These are phyloP conservation scores for Noctua pronuba DNA, from an alignment of 2,888 invertebrate species.

Conservation along the genomic window DNA sequence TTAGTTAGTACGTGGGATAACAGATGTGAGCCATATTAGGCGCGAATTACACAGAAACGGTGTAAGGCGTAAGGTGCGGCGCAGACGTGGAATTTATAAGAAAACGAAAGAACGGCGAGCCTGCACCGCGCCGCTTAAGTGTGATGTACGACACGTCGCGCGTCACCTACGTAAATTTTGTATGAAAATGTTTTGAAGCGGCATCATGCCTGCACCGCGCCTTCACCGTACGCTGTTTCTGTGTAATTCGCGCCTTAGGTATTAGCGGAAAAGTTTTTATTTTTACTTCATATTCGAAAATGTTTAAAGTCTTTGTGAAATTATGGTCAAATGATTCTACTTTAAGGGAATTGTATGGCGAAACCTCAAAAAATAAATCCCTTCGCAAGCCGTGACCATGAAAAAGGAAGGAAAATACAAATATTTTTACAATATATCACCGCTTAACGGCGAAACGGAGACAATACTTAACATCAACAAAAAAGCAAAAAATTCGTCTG, in stretches of 20 bases:
- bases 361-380: slow-evolving; percentile 26
- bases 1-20: neutral
- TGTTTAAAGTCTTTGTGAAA: neutral
- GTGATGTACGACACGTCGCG: no score
- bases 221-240: no score
- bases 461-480: slow-evolving; percentile 64
- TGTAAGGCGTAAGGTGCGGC: no score
- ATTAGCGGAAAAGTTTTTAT: no score
- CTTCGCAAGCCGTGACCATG: slow-evolving; percentile 43
- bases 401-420: slow-evolving; percentile 29
- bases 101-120: no score
- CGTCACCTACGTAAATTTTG: no score
- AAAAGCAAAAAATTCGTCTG: slow-evolving; percentile 68
- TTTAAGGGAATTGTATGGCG: slow-evolving; percentile 5
- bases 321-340: neutral
- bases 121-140: no score
- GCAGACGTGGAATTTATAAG: no score
- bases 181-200: no score
- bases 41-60: no score
- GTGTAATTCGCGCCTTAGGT: no score
- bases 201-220: no score
- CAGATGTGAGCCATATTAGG: neutral
- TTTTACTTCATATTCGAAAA: neutral
- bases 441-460: slow-evolving; percentile 56
- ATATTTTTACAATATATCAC: slow-evolving; percentile 59